Percentiles rank a stretch among this genome's conserved stretches.
These are phyloP conservation scores for Austrofundulus limnaeus DNA, from an alignment of 2,113 vertebrate genomes.

Conservation along the genomic window DNA sequence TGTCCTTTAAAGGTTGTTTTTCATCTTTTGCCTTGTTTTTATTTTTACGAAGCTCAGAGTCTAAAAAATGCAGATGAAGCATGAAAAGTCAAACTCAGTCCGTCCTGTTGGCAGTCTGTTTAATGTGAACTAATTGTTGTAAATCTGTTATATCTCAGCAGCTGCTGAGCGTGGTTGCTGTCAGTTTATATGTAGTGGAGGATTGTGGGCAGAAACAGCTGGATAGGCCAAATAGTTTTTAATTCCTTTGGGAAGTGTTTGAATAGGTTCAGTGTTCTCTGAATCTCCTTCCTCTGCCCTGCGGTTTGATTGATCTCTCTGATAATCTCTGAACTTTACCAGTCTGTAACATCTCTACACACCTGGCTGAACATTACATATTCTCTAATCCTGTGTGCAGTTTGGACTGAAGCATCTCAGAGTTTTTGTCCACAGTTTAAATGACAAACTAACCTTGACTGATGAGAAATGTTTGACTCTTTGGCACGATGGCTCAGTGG, in stretches of 20 bases:
- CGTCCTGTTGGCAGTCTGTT: background rate
- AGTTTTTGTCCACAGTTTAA: no score
- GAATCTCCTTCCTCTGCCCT: background rate
- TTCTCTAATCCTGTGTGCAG: no score
- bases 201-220: no score
- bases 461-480: no score
- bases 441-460: background rate
- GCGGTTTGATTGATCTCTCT: background rate
- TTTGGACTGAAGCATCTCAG: no score
- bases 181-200: background rate
- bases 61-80: background rate
- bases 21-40: background rate
- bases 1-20: background rate
- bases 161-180: background rate
- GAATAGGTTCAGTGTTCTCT: background rate
- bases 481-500: no score
- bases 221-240: background rate
- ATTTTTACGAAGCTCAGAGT: background rate
- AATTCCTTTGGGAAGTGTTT: background rate
- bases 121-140: background rate
- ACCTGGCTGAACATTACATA: no score
- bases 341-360: background rate
- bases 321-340: background rate
- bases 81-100: background rate
- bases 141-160: background rate